phyloP scores from a whole-genome alignment of 2,797 vertebrate species.

The Xenops minutus region DNA sequence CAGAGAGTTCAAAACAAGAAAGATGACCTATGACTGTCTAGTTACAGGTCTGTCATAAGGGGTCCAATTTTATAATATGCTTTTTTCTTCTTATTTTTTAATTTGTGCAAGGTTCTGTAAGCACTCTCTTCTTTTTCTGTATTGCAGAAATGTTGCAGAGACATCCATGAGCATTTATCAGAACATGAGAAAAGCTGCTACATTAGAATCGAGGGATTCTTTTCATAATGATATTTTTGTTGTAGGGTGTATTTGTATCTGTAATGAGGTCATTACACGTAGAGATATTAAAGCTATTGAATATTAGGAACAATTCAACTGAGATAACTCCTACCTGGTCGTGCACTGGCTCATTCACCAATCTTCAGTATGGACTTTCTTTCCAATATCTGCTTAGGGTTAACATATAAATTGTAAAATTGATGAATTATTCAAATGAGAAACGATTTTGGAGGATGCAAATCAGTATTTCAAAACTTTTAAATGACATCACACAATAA shows the following conservation, averaged over 20 bases:
- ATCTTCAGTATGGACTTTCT: not conserved
- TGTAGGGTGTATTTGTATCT: not conserved
- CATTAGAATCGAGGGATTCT: not conserved
- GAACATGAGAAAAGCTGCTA: not conserved
- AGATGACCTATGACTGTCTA: not conserved
- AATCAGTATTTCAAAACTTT: not conserved
- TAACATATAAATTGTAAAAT: not conserved
- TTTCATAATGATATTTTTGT: not conserved
- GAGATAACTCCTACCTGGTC: not conserved
- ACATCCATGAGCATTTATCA: not conserved
- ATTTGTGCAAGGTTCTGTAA: not conserved
- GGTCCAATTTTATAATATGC: not conserved
- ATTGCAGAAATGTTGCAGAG: not conserved
- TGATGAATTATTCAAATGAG: not conserved
- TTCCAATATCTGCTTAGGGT: not conserved
- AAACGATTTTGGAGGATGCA: not conserved
- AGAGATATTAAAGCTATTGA: not conserved
- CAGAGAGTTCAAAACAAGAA: not conserved
- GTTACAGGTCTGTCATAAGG: not conserved
- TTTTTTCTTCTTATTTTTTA: not conserved
- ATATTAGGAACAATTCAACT: not conserved
- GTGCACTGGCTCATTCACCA: not conserved
- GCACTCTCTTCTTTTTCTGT: not conserved
- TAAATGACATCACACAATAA: not conserved
- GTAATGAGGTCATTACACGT: not conserved